Percentiles rank a stretch among this genome's conserved stretches.
Conservation (phyloP, 2,113 vertebrate species). For the Pontoporia blainvillei region DNA sequence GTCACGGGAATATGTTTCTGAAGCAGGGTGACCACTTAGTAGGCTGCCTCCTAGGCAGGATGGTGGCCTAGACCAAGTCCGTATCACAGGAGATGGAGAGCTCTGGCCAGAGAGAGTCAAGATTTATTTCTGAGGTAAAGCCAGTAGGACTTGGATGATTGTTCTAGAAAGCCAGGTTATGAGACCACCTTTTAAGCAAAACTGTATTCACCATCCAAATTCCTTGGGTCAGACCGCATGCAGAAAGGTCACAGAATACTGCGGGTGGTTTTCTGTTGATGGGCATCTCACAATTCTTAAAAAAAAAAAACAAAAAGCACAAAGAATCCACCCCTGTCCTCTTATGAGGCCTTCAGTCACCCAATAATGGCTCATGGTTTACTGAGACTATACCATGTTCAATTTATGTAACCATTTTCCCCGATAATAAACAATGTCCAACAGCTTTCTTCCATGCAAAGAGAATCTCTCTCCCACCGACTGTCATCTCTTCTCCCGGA, state of each 20-base stretch:
- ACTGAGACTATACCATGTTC: neutral
- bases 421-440: constrained; percentile 4
- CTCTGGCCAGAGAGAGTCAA: neutral
- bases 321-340: neutral
- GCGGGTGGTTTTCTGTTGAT: neutral
- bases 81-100: neutral
- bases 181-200: neutral
- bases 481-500: constrained; percentile 76
- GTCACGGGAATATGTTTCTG: neutral
- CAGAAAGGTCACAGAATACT: neutral
- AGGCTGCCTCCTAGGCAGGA: neutral
- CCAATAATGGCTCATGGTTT: neutral
- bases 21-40: neutral
- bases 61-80: neutral
- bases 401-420: neutral
- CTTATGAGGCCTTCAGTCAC: neutral
- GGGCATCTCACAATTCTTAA: neutral
- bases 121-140: neutral
- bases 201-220: neutral
- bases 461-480: constrained; percentile 47
- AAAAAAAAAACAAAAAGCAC: neutral
- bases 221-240: neutral
- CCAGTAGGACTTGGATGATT: neutral
- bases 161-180: neutral
- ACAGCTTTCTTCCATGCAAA: neutral